Evolutionary conservation across 2,113 vertebrate species (phyloP), one percentile per base, ranked within the genome.

Genomic region (Herpetotheres cachinnans): DNA sequence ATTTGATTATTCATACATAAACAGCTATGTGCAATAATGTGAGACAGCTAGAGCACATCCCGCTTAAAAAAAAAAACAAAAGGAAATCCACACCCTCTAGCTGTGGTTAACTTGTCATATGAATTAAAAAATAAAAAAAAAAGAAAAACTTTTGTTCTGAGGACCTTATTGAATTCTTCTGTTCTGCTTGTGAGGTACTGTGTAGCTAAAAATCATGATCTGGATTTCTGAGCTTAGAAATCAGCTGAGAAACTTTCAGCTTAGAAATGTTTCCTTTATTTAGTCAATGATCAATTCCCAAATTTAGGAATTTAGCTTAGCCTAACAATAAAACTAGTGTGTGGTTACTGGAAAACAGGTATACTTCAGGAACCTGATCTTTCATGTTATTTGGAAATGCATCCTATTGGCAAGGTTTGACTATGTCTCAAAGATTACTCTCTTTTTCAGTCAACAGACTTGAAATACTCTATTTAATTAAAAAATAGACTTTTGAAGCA

Each of bases 1-100:
- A 93, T 93, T 96, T 91, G 73, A 74, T 91, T 96, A 84, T 88
- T 89, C 34, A 22, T 77, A 62, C 81, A 22, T 67, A 67, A 94
- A 59, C 27, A 84, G 20, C 61, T 74, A 56, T 49, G 34, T 79
- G 80, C 8, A 4, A 25, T 72, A 89, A 83, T 66, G 25, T 78
- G 42, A 81, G 55, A 58, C 18, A 79, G 65, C 24, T 55, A 40
- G 24, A 86, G 61, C 10, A 55, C 15, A 71, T 52, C 27, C 46
- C 70, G 50, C 42, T 79, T 69, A 8, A 52, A 42, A 84, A 42
- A 22, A 38, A 4, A n/a, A n/a, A n/a, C n/a, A 21, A 65, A 29
- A n/a, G 5, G 26, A 30, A 46, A 26, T 7, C 21, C 52, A 18
- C 27, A 59, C 36, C 17, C 46, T 93, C 50, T 55, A 91, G 70